Base-by-base conservation (phyloP, 2,113 vertebrate species). In the Phalacrocorax aristotelis region DNA sequence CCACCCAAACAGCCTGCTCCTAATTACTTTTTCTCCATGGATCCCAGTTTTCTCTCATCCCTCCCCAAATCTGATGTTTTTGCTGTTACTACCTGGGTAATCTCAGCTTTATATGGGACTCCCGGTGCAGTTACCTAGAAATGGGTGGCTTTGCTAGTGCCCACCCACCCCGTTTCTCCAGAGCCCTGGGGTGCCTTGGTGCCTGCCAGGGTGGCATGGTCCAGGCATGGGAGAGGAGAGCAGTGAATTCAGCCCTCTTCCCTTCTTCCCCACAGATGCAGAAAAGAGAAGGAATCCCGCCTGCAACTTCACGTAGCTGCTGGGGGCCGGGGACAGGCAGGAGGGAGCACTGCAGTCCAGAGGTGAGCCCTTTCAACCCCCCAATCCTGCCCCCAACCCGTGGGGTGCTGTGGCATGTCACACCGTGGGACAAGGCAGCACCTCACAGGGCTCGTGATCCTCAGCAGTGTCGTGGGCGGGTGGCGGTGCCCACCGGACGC, bases 251-350 rank as follows among this genome's bases (percentile, higher is more conserved):
- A 42, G 9, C 57, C n/a, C n/a, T 32, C 15, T 60, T 54, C 42
- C 57, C n/a, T 36, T 42, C 42, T 69, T 69, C 60, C 32, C 36
- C 51, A 21, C 96, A 99, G 99, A 99, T 94, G 93, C 98, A 95
- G 98, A 99, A 95, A 98, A 99, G 92, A 99, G 98, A 77, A 98
- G 98, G 71, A 99, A 99, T 89, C 99, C 99, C 3, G 98, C 99
- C 44, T 99, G 99, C 90, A 98, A 98, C 94, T 99, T 99, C 87
- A 98, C 98, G 65, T 99, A 98, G 14, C 99, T 98, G 1, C 96
- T 99, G 38, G 98, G 99, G 85, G 98, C 93, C 16, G 97, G 99
- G 25, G 98, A 98, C 9, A 92, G 98, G 10, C 98, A 99, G 4
- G 98, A 99, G 38, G 4, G 98, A 99, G 38, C 98, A 98, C 79